phyloP scores from a whole-genome alignment of 1,140 invertebrate genomes.

The Dreissena polymorpha region DNA sequence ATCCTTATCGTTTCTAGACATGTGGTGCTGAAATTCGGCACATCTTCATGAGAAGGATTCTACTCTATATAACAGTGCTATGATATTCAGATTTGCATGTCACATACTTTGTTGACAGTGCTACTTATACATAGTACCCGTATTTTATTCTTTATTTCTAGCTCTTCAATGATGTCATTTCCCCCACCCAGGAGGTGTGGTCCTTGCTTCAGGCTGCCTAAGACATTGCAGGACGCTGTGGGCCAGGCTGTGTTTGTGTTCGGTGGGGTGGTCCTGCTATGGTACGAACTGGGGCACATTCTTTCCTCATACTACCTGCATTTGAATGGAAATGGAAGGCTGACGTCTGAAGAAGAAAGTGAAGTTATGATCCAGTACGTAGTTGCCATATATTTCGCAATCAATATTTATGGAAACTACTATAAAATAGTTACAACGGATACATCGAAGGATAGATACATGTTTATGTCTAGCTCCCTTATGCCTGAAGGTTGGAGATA shows the following conservation, averaged over 20 bases:
- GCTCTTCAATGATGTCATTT: neutral
- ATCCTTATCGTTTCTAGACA: too few relatives aligned
- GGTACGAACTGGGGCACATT: slow-evolving; percentile 62
- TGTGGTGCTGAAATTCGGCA: too few relatives aligned
- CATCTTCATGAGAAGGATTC: too few relatives aligned
- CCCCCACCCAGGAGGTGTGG: neutral
- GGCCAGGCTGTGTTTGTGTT: slow-evolving; percentile 51
- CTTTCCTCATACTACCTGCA: slow-evolving; percentile 56
- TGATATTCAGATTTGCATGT: too few relatives aligned
- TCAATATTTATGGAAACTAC: slow-evolving; percentile 66
- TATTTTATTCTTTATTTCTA: too few relatives aligned
- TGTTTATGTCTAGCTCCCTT: slow-evolving; percentile 29
- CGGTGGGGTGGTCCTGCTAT: slow-evolving; percentile 62
- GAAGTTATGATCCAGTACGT: slow-evolving; percentile 45
- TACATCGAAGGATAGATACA: slow-evolving; percentile 36
- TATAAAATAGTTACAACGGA: slow-evolving; percentile 60
- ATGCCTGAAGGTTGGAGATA: slow-evolving; percentile 58
- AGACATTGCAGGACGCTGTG: slow-evolving; percentile 1
- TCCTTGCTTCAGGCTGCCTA: neutral
- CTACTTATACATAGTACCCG: too few relatives aligned
- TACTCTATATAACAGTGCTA: too few relatives aligned
- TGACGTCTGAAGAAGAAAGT: neutral
- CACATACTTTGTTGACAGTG: too few relatives aligned
- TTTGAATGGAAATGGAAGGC: neutral
- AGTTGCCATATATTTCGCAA: slow-evolving; percentile 43